Conservation (phyloP, 2,888 invertebrate species). For the Creontiades dilutus region DNA sequence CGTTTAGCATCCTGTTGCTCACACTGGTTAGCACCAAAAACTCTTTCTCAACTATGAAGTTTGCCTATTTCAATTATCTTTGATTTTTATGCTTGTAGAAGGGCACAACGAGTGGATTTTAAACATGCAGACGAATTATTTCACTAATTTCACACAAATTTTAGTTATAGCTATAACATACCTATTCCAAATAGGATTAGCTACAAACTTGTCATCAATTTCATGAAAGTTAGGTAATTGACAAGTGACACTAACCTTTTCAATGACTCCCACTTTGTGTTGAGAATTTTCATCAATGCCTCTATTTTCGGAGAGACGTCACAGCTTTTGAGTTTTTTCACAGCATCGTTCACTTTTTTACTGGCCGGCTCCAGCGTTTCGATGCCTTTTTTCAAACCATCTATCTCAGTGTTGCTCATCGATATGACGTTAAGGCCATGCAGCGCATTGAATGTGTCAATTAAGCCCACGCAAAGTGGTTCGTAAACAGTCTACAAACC, state of each 20-base stretch:
- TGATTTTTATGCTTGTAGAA: too few relatives aligned
- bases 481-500: conserved; percentile 77
- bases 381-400: conserved; percentile 85
- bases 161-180: too few relatives aligned
- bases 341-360: conserved; percentile 85
- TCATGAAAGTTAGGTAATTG: too few relatives aligned
- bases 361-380: conserved; percentile 86
- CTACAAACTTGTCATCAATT: too few relatives aligned
- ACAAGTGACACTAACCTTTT: conserved; percentile 78
- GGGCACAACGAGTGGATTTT: too few relatives aligned
- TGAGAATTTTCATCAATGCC: conserved; percentile 80
- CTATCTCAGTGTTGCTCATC: conserved; percentile 82
- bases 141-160: too few relatives aligned
- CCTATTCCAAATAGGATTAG: too few relatives aligned
- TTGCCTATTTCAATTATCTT: too few relatives aligned
- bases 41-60: too few relatives aligned
- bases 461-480: conserved; percentile 81
- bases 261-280: conserved; percentile 84
- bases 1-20: too few relatives aligned
- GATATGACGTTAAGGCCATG: conserved; percentile 61
- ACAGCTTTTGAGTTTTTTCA: conserved; percentile 84
- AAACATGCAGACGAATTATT: too few relatives aligned
- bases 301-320: conserved; percentile 78
- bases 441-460: conserved; percentile 79
- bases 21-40: too few relatives aligned